phyloP scores from a whole-genome alignment of 2,797 vertebrate species.

The Pitangus sulphuratus region DNA sequence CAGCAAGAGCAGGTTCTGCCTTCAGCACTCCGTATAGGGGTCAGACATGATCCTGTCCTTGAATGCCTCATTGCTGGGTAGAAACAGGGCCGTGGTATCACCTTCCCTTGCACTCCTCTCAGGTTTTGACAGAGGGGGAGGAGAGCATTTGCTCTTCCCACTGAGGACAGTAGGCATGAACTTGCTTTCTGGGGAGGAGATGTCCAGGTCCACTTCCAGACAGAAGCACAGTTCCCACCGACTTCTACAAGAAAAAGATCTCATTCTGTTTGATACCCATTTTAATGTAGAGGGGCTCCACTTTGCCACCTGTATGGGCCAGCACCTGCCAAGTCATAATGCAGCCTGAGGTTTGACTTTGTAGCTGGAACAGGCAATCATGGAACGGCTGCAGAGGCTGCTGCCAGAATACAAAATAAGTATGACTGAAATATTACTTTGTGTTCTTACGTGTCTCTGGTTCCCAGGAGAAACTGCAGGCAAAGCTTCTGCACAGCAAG shows the following conservation, averaged over 20 bases:
- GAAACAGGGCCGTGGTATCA: background rate
- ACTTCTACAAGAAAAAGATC: background rate
- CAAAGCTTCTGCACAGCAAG: background rate
- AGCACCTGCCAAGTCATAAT: background rate
- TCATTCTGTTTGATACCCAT: background rate
- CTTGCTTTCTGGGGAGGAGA: background rate
- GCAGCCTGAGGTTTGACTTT: background rate
- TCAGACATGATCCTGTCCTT: background rate
- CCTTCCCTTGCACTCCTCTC: background rate
- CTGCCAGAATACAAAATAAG: background rate
- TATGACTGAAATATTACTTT: background rate
- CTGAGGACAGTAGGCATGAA: background rate
- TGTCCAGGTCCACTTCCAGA: background rate
- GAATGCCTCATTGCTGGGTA: background rate
- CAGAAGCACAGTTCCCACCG: background rate
- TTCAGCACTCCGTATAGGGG: background rate
- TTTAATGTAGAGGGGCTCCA: background rate
- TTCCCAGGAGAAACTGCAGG: background rate
- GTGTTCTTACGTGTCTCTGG: background rate
- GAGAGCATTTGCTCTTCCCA: background rate
- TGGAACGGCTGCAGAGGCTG: background rate
- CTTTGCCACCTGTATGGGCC: background rate
- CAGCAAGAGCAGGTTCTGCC: background rate
- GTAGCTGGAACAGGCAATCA: background rate
- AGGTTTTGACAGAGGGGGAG: background rate